Base-by-base conservation (phyloP, 2,797 vertebrate species). In the Sebastes nivosus region DNA sequence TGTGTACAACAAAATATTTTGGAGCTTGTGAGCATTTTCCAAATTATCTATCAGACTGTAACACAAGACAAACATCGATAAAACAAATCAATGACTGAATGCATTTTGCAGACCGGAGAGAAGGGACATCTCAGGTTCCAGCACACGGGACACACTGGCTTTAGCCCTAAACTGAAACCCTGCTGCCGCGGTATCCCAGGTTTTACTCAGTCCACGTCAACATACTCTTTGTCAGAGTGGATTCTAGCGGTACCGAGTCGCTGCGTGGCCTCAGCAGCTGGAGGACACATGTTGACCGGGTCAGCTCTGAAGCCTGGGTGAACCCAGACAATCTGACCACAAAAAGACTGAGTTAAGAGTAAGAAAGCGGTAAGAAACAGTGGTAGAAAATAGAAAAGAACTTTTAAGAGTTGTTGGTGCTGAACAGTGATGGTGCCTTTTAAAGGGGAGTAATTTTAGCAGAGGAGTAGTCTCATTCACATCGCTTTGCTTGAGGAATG, bases 61-160 rank as follows among this genome's bases (percentile, higher is more conserved):
- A 94, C 83, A 92, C 90, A 89, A 93, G 88, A 92, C 92, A 57
- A 77, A 92, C 86, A 89, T 92, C 87, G 59, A 94, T 91, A 87
- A 87, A 89, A 83, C 77, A 71, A 83, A 90, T 91, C 82, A 57
- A 89, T 92, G 84, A 65, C 27, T 68, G 79, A 63, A 84, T 81
- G 89, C 80, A 87, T 87, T 61, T 34, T 80, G 81, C 77, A 65
- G 81, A 57, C 58, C 2, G 30, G 80, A 71, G 64, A 71, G 69
- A 66, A 20, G 84, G 83, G 87, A 80, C 87, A 77, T 82, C 87
- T 93, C 90, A 46, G 87, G 88, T 93, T 93, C 89, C 88, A 61
- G 71, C 66, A 42, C 59, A 46, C 12, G 22, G 82, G 85, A 87
- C 84, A 59, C 34, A 18, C 57, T 42, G 76, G 64, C 57, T 70